Evolutionary conservation across 2,113 vertebrate genomes (phyloP).

Genomic region (Herpetotheres cachinnans): DNA sequence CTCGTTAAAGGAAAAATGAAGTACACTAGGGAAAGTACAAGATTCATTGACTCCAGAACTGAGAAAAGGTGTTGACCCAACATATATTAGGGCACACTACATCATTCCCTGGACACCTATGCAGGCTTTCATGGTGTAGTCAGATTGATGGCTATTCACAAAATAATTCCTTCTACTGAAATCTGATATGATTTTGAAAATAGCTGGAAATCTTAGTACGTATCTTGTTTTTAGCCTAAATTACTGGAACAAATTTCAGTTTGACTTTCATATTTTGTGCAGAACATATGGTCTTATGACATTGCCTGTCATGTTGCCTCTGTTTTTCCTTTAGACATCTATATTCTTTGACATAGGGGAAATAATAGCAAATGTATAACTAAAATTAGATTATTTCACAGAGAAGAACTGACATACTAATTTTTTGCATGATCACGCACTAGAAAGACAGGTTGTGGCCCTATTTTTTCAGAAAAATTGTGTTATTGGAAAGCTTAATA

Average conservation of each 20-base stretch:
- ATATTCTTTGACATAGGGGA: neutral
- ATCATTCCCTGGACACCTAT: neutral
- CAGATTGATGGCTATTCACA: neutral
- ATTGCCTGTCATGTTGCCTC: neutral
- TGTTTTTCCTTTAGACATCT: neutral
- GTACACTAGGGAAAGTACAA: neutral
- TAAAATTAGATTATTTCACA: neutral
- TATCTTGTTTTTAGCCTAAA: neutral
- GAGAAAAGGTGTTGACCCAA: neutral
- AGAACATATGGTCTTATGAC: neutral
- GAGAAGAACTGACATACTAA: neutral
- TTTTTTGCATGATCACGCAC: neutral
- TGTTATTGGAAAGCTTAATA: neutral
- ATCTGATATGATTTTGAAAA: neutral
- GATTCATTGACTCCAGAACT: neutral
- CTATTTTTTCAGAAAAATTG: neutral
- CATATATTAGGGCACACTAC: neutral
- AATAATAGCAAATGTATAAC: neutral
- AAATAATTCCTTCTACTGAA: neutral
- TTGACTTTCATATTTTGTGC: neutral
- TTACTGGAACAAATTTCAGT: neutral
- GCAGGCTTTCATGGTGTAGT: neutral
- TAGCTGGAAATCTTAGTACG: neutral
- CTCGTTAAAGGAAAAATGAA: neutral
- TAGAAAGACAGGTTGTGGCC: neutral